phyloP scores from a whole-genome alignment of 2,113 vertebrate genomes.

The Sebastes schlegelii region DNA sequence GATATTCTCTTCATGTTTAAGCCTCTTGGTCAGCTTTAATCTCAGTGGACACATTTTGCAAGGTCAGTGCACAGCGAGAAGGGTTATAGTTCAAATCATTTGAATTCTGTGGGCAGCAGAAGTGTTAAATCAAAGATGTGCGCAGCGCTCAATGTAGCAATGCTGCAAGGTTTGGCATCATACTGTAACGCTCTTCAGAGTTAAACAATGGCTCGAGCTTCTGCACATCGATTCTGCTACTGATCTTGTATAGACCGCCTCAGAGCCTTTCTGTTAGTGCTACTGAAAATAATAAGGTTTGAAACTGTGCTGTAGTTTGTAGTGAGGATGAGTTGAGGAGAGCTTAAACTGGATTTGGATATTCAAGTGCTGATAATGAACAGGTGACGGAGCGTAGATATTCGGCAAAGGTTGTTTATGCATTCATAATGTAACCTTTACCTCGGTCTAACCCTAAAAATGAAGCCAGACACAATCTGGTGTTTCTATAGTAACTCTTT shows the following conservation, averaged over 20 bases:
- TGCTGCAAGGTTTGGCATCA: slow-evolving; percentile 28
- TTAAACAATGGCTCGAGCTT: slow-evolving; percentile 29
- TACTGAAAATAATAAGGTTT: slow-evolving; percentile 1
- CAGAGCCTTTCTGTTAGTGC: neutral
- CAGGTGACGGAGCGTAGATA: neutral
- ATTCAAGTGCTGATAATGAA: slow-evolving; percentile 8
- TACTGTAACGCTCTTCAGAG: neutral
- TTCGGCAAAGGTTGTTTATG: neutral
- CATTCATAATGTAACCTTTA: neutral
- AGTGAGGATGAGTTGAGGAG: neutral
- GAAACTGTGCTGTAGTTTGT: neutral
- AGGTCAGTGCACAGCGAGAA: slow-evolving; percentile 30
- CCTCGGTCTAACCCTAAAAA: neutral
- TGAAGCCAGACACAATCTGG: neutral
- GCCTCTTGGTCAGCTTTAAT: slow-evolving; percentile 9
- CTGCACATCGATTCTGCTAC: neutral
- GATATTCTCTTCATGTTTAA: neutral
- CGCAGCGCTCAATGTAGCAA: slow-evolving; percentile 8
- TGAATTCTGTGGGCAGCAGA: slow-evolving; percentile 21
- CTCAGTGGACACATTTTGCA: slow-evolving; percentile 12
- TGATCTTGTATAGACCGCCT: neutral
- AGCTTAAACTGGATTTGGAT: neutral
- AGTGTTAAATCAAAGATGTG: slow-evolving; percentile 18
- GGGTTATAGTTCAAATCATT: slow-evolving; percentile 24
- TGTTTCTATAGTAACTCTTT: slow-evolving; percentile 24